Percentiles rank a stretch among this genome's conserved stretches.
Evolutionary conservation across 35 echinoderm and acorn worm species (phyloP).

Genomic region (Apostichopus parvimensis): DNA sequence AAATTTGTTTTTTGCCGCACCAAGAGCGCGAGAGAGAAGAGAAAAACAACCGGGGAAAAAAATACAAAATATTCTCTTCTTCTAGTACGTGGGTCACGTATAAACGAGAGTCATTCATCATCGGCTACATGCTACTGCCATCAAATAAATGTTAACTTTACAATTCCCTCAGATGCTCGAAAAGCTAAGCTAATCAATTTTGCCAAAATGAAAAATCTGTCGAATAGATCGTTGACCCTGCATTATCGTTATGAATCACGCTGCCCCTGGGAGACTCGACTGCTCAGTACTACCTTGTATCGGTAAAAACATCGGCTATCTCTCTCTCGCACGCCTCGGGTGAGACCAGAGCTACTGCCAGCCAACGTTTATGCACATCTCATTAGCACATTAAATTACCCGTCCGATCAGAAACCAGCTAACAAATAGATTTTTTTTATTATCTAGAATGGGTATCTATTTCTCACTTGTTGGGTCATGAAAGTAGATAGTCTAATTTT

Average conservation of each 20-base stretch:
- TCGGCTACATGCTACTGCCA: neutral
- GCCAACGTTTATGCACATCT: neutral
- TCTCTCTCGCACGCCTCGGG: neutral
- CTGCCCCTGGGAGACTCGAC: neutral
- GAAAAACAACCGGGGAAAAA: too few species aligned
- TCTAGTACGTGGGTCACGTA: neutral
- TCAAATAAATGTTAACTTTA: conserved; percentile 40
- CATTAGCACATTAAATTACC: neutral
- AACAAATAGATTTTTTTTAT: neutral
- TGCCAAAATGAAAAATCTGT: conserved; percentile 9
- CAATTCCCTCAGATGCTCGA: conserved; percentile 20
- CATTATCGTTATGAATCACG: conserved; percentile 25
- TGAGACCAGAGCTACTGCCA: neutral
- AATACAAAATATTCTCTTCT: too few species aligned
- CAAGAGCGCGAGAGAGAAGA: too few species aligned
- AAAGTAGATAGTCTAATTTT: neutral
- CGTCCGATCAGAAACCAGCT: neutral
- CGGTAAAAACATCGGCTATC: neutral
- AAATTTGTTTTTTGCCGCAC: too few species aligned
- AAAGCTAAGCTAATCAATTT: conserved; percentile 33
- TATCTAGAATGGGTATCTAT: neutral
- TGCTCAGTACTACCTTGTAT: neutral
- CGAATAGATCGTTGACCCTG: conserved; percentile 36
- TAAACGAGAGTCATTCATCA: conserved; percentile 4
- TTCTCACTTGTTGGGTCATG: neutral